Conservation (phyloP, 2,888 invertebrate genomes). For the Tipula unca region DNA sequence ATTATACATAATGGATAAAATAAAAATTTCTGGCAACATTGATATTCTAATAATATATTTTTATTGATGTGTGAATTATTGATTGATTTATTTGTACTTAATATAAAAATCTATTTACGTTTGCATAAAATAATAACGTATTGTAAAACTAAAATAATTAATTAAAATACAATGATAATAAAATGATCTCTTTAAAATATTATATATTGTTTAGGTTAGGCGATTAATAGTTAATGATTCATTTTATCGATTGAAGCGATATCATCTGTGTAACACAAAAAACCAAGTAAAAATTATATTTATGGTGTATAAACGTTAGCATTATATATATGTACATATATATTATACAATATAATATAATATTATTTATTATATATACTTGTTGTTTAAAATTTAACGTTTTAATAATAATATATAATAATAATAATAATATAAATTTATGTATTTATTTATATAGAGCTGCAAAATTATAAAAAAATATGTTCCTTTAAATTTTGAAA, state of each 20-base stretch:
- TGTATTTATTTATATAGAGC: background rate
- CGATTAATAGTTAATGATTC: background rate
- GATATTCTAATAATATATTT: background rate
- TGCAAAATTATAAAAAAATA: background rate
- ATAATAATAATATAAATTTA: background rate
- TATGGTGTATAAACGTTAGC: background rate
- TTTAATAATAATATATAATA: background rate
- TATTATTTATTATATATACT: background rate
- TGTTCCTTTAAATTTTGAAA: background rate
- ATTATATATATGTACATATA: background rate
- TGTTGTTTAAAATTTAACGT: background rate
- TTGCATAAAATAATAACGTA: background rate
- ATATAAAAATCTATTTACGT: background rate
- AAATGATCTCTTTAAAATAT: background rate
- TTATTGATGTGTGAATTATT: background rate
- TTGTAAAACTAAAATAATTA: background rate
- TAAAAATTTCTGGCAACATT: background rate
- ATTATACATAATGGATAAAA: background rate
- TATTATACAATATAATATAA: no score
- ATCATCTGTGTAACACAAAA: background rate
- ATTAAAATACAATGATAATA: background rate
- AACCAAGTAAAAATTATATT: background rate
- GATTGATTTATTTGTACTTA: constrained; percentile 8
- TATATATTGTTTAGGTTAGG: background rate
- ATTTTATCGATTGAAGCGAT: background rate